Evolutionary conservation across 2,888 invertebrate species (phyloP), one percentile per base, ranked within the genome.

Genomic region (Metopia argyrocephala): DNA sequence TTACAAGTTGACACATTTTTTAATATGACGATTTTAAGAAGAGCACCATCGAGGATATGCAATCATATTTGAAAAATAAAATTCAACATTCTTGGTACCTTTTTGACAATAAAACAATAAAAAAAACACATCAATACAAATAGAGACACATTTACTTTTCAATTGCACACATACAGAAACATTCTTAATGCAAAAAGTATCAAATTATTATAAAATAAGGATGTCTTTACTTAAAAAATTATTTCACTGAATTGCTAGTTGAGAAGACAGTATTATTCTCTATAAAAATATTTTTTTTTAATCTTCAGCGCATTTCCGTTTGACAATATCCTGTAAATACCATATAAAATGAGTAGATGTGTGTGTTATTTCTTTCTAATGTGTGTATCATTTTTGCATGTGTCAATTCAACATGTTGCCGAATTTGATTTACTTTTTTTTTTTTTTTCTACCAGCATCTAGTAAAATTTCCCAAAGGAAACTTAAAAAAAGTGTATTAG

Each of bases 341-440:
- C 23, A n/a, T n/a, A n/a, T n/a, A 6, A 2, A 12, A 15, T 38
- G 38, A 12, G 38, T 38, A 15, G 4, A 4, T 2, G 38, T 38
- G 50, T 27, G 20, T 25, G 5, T 54, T 27, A 9, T 76, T 56
- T 38, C 46, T 65, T 9, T 38, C 38, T 38, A 15, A 65, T 78
- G 81, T n/a, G n/a, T n/a, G n/a, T n/a, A n/a, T 81, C 78, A 81
- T 0, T 70, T 81, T 74, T 66, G 69, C 54, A 70, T 65, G 59
- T 78, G 81, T 81, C 81, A 78, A 81, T 81, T 78, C 81, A 81
- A 81, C 69, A 81, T 81, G 81, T 74, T 80, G 64, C 31, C 66
- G 20, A 59, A 54, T n/a, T n/a, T n/a, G 71, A 61, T 81, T 74
- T 65, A 52, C 15, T 57, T 76, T 65, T 59, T 65, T 81, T 74